phyloP scores from a whole-genome alignment of 2,888 invertebrate genomes.

The Embidobia sp. region DNA sequence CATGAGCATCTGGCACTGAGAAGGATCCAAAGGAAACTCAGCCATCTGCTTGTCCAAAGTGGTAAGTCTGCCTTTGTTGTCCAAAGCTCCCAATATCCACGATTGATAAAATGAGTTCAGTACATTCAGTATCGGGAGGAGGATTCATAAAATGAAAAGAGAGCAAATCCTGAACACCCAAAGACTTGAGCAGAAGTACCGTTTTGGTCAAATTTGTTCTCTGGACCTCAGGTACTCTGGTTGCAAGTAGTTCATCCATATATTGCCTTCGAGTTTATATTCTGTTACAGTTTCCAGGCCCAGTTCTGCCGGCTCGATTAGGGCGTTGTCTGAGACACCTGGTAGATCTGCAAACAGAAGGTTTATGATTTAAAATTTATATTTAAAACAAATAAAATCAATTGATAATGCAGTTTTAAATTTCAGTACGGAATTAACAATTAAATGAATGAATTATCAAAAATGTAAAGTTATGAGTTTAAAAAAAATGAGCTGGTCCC shows the following conservation, averaged over 20 bases:
- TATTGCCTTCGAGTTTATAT: constrained; percentile 98
- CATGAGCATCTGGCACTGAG: constrained; percentile 99
- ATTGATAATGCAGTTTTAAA: too few relatives aligned
- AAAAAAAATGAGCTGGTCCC: too few relatives aligned
- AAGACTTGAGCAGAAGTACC: constrained; percentile 95
- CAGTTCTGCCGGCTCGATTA: constrained; percentile 98
- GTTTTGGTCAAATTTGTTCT: constrained; percentile 99
- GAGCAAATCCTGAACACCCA: constrained; percentile 97
- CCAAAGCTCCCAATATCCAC: constrained; percentile 99
- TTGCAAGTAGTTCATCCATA: constrained; percentile 93
- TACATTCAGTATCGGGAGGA: constrained; percentile 99
- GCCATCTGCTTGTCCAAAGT: constrained; percentile 98
- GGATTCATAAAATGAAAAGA: constrained; percentile 99
- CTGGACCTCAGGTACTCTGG: constrained; percentile 99
- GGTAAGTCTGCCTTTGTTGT: constrained; percentile 97
- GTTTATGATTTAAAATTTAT: too few relatives aligned
- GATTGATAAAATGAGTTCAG: constrained; percentile 99
- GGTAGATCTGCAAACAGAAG: constrained; percentile 99
- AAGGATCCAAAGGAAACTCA: constrained; percentile 99
- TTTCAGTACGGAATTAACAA: too few relatives aligned
- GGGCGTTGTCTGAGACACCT: constrained; percentile 98
- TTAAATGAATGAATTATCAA: too few relatives aligned
- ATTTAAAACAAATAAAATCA: too few relatives aligned
- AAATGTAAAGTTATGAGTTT: too few relatives aligned
- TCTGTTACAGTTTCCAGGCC: constrained; percentile 95